These are phyloP conservation scores for Caenorhabditis panamensis DNA, from an alignment of 2,888 invertebrate species.

Conservation along the genomic window DNA sequence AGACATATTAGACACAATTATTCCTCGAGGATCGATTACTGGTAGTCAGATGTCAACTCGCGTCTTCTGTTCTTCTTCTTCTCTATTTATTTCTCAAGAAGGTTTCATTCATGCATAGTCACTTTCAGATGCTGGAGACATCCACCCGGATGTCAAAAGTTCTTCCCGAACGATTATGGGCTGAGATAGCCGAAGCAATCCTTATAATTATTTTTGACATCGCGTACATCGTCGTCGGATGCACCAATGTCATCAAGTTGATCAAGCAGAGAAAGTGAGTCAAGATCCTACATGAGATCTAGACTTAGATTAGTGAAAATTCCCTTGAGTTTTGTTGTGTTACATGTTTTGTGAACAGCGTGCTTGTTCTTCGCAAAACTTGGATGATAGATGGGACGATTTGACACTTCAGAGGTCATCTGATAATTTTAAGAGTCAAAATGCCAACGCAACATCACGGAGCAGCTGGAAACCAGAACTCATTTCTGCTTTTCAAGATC, in stretches of 20 bases:
- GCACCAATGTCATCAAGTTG: constrained; percentile 8
- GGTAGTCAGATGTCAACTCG: background rate
- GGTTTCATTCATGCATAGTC: background rate
- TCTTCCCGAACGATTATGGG: constrained; percentile 34
- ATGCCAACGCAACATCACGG: constrained; percentile 30
- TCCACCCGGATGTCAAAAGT: constrained; percentile 32
- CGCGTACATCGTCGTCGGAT: constrained; percentile 20
- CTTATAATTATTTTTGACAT: constrained; percentile 13
- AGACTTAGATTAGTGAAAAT: background rate
- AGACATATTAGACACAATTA: no score
- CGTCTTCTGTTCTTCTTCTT: background rate
- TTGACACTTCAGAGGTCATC: background rate
- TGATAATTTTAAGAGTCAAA: constrained; percentile 20
- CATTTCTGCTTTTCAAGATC: constrained; percentile 69
- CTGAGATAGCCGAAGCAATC: constrained; percentile 32
- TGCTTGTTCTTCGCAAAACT: background rate
- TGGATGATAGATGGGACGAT: background rate
- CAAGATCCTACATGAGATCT: background rate
- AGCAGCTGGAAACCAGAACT: constrained; percentile 23
- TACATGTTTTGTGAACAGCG: background rate
- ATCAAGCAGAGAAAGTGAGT: constrained; percentile 24
- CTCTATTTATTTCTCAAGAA: no score
- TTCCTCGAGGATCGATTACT: no score
- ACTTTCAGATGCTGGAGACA: constrained; percentile 32
- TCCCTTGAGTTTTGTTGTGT: background rate